Evolutionary conservation across 2,113 vertebrate genomes (phyloP).

Genomic region (Leptodactylus fuscus): DNA sequence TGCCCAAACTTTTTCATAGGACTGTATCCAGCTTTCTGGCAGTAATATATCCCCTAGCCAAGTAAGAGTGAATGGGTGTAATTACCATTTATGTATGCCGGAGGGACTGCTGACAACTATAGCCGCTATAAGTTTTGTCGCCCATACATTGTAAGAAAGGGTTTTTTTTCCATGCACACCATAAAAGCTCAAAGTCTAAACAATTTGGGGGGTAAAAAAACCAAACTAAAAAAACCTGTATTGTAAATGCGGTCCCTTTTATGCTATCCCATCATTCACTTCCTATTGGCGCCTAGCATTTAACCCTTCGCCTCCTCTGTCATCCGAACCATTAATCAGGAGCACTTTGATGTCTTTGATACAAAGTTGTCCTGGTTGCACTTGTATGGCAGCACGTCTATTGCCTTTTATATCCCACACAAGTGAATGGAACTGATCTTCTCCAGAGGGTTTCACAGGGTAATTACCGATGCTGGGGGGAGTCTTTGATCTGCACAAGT

Average conservation of each 20-base stretch:
- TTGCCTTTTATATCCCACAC: not conserved
- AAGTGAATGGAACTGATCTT: constrained; percentile 1
- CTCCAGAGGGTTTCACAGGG: not conserved
- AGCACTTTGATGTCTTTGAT: not conserved
- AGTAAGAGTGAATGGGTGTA: too few relatives aligned
- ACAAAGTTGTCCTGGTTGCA: not conserved
- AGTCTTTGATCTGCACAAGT: constrained; percentile 37
- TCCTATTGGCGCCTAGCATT: constrained; percentile 9
- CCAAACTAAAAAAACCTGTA: not conserved
- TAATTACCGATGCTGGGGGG: constrained; percentile 23
- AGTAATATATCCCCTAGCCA: too few relatives aligned
- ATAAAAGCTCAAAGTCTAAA: too few relatives aligned
- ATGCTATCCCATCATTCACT: not conserved
- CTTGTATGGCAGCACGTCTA: not conserved
- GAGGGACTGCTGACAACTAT: too few relatives aligned
- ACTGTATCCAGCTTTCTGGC: too few relatives aligned
- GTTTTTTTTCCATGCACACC: too few relatives aligned
- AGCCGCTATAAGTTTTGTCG: not conserved
- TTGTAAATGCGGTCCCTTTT: not conserved
- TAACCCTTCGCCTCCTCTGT: not conserved
- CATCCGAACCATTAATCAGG: not conserved
- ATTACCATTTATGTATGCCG: too few relatives aligned
- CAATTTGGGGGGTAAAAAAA: too few relatives aligned
- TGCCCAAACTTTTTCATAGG: too few relatives aligned
- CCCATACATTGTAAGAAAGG: not conserved